These are phyloP conservation scores for Miltochrista miniata DNA, from an alignment of 2,888 invertebrate species.

Conservation along the genomic window DNA sequence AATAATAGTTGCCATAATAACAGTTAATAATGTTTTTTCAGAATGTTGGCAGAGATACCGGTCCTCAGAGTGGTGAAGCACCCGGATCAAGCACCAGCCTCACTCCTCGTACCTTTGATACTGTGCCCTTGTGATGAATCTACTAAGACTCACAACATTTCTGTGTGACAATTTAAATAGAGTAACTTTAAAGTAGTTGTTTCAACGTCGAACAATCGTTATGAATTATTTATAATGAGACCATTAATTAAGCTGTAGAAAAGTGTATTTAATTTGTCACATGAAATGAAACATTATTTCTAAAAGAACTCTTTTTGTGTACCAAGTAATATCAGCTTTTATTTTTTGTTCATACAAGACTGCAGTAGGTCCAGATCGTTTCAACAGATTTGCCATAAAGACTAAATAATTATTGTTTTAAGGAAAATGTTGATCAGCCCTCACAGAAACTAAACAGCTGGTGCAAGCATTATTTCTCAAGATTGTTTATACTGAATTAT, in stretches of 20 bases:
- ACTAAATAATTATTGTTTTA: constrained; percentile 56
- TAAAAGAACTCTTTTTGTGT: constrained; percentile 60
- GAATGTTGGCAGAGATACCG: constrained; percentile 81
- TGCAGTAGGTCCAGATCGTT: constrained; percentile 53
- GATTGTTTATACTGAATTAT: constrained; percentile 80
- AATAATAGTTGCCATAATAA: no score
- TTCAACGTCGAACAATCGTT: constrained; percentile 22
- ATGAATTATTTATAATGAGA: constrained; percentile 29
- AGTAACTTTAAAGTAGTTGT: constrained; percentile 23
- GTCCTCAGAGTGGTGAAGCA: constrained; percentile 85
- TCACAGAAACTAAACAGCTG: constrained; percentile 60
- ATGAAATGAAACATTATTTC: constrained; percentile 57
- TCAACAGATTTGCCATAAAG: constrained; percentile 52
- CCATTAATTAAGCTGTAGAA: constrained; percentile 11
- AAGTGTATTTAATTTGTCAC: constrained; percentile 61
- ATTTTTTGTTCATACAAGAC: constrained; percentile 58
- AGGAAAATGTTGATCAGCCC: constrained; percentile 66
- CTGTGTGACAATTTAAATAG: constrained; percentile 68
- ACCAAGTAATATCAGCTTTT: constrained; percentile 64
- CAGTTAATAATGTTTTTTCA: constrained; percentile 41
- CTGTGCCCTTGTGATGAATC: constrained; percentile 77
- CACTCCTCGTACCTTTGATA: constrained; percentile 68
- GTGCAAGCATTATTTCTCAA: constrained; percentile 69
- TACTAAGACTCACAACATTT: constrained; percentile 43
- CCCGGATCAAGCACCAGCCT: constrained; percentile 84